Conservation (phyloP, 2,113 vertebrate species). For the Cryptotis parvus region DNA sequence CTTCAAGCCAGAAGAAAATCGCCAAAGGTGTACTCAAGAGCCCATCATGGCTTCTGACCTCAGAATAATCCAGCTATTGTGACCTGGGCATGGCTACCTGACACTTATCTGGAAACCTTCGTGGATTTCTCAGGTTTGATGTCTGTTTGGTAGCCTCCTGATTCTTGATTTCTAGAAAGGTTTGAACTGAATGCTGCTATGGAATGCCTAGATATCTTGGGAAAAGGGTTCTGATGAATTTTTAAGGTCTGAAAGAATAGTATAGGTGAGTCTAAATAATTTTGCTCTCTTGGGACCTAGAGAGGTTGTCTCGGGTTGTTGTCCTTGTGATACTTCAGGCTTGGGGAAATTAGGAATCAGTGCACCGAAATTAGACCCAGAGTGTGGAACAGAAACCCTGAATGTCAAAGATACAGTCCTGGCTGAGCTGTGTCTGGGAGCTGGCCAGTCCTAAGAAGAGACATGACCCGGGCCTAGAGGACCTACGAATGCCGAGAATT, state of each 20-base stretch:
- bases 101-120: not conserved
- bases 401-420: not conserved
- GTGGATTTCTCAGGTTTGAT: not conserved
- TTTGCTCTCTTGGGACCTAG: not conserved
- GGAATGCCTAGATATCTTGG: not conserved
- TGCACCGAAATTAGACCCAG: not conserved
- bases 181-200: not conserved
- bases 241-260: not conserved
- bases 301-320: not conserved
- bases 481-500: not conserved
- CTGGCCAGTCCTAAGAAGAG: not conserved
- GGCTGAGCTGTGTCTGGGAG: not conserved
- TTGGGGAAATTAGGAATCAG: not conserved
- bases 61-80: too few species aligned
- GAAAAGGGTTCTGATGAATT: not conserved
- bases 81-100: too few species aligned
- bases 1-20: not conserved
- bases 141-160: not conserved
- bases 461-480: not conserved
- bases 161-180: not conserved
- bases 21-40: too few species aligned
- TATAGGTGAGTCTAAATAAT: not conserved
- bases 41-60: too few species aligned
- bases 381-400: not conserved
- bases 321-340: not conserved